Evolutionary conservation across 2,888 invertebrate genomes (phyloP), one percentile per base, ranked within the genome.

Genomic region (Anthrax anthrax): DNA sequence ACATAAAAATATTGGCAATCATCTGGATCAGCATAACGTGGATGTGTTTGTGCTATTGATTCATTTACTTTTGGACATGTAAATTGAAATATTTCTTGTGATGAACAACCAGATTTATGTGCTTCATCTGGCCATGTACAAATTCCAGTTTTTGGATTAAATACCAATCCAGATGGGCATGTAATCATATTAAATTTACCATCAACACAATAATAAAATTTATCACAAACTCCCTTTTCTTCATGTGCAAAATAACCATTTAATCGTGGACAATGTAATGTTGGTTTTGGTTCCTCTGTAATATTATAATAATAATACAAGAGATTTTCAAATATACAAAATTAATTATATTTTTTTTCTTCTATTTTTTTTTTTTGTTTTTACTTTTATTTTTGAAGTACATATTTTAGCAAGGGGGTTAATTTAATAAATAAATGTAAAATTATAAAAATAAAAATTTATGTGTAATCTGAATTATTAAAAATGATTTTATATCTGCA

Each of bases 71-170:
- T 72, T 0, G 89, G 90, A 55, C 91, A 90, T 18, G 78, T 74
- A 65, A 91, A 91, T 57, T 80, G 73, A 69, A 90, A 88, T 34
- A 90, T 79, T 39, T 90, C 90, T 70, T 80, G 75, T 10, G 88
- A 84, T 3, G 84, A 82, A 62, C 91, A 91, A 14, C 86, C 86
- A 60, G 77, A 78, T 67, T 88, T 84, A 63, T 88, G 85, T 9
- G 90, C 89, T 62, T 90, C 88, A 70, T 91, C 89, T 1, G 91
- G 81, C 91, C 91, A 91, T 18, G 87, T 86, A 66, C 91, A 91
- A 57, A 89, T 91, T 50, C 90, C 90, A 38, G 82, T 84, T 63
- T 82, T 84, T 55, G 86, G 84, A 59, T 86, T 88, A 70, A 90
- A 91, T 13, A 90, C 89, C 46, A 92, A 69, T 0, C 90, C 89